A percentile compares a stretch with the other conserved stretches of the same genome.
Evolutionary conservation across 2,797 vertebrate genomes (phyloP).

Genomic region (Anguilla megastoma): DNA sequence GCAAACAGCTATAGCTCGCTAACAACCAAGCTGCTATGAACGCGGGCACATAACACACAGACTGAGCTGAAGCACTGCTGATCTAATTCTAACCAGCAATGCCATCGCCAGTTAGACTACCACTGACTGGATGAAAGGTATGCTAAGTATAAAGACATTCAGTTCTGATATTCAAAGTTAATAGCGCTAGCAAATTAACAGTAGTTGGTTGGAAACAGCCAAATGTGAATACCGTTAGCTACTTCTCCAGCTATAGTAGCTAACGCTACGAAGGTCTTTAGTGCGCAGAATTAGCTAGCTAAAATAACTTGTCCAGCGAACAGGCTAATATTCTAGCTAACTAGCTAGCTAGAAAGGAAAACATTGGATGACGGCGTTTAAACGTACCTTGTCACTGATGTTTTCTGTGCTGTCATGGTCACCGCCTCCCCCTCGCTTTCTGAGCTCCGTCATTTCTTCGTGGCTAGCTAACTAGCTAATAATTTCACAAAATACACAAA

Average conservation of each 20-base stretch:
- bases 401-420: conserved; percentile 68
- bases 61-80: neutral
- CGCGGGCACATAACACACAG: neutral
- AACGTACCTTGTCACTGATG: conserved; percentile 71
- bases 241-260: neutral
- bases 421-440: conserved; percentile 69
- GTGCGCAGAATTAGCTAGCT: neutral
- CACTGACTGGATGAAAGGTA: neutral
- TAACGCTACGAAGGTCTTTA: neutral
- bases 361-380: neutral
- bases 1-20: neutral
- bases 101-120: neutral
- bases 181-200: neutral
- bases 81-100: conserved; percentile 10
- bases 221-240: neutral
- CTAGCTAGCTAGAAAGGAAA: neutral
- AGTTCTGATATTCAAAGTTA: neutral
- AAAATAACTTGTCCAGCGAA: neutral
- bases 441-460: conserved; percentile 74
- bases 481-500: neutral
- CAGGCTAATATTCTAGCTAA: neutral
- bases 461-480: conserved; percentile 8
- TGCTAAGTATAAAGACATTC: neutral
- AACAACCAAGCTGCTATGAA: neutral
- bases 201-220: neutral